Conservation (phyloP, 1,140 invertebrate genomes). For the Scaptomyza pallida region DNA sequence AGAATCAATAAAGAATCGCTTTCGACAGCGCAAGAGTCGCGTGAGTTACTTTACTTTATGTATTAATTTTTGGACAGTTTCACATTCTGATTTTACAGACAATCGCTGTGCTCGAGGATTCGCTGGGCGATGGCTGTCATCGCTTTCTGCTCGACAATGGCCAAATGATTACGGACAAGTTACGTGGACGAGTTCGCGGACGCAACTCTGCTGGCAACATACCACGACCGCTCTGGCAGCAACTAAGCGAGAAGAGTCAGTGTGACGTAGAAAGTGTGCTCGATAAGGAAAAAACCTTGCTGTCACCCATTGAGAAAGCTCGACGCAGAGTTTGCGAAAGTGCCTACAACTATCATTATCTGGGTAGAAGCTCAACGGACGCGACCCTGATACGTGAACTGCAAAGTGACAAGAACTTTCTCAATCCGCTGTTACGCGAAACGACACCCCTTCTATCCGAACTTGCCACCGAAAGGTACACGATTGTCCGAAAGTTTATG, state of each 20-base stretch:
- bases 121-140: constrained; percentile 23
- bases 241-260: constrained; percentile 25
- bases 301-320: constrained; percentile 44
- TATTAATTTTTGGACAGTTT: background rate
- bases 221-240: constrained; percentile 58
- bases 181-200: background rate
- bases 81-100: constrained; percentile 4
- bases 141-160: constrained; percentile 38
- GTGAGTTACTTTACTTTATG: constrained; percentile 25
- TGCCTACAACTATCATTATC: constrained; percentile 58
- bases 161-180: background rate
- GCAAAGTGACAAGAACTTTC: constrained; percentile 27
- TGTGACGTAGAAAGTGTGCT: constrained; percentile 72
- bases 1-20: background rate
- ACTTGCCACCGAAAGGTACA: constrained; percentile 36
- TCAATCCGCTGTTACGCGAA: constrained; percentile 23
- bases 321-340: constrained; percentile 26
- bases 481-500: constrained; percentile 49
- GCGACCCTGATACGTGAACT: constrained; percentile 45
- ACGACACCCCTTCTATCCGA: constrained; percentile 36
- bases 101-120: constrained; percentile 30
- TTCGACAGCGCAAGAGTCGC: constrained; percentile 1
- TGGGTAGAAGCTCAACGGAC: constrained; percentile 56
- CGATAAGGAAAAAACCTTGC: constrained; percentile 4
- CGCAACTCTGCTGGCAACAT: background rate